Percentiles rank a stretch among this genome's conserved stretches.
Evolutionary conservation across 1,140 invertebrate genomes (phyloP).

Genomic region (Arctopsyche grandis): DNA sequence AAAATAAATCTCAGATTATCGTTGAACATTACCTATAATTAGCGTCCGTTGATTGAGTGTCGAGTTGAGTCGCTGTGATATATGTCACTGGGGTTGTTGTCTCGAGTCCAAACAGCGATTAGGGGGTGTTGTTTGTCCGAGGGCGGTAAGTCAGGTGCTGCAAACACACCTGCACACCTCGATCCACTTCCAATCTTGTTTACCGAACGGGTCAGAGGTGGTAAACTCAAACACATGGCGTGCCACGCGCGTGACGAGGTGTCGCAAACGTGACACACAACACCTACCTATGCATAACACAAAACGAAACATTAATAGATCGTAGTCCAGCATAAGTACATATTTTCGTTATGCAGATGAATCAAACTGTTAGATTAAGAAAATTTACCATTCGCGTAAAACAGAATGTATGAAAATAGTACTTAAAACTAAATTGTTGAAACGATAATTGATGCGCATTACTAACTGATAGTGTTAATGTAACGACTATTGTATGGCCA

Average conservation of each 20-base stretch:
- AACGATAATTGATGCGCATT: too few relatives aligned
- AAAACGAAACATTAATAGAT: too few relatives aligned
- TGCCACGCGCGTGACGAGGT: slow-evolving; percentile 21
- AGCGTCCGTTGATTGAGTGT: neutral
- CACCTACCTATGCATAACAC: neutral
- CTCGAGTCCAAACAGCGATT: slow-evolving; percentile 9
- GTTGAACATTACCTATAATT: too few relatives aligned
- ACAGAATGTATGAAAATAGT: too few relatives aligned
- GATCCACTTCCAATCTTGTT: slow-evolving; percentile 41
- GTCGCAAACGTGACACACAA: neutral
- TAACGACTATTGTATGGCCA: too few relatives aligned
- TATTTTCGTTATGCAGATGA: too few relatives aligned
- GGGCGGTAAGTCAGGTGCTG: slow-evolving; percentile 35
- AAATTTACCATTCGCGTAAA: too few relatives aligned
- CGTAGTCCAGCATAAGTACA: too few relatives aligned
- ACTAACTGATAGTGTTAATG: too few relatives aligned
- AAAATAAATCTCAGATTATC: too few relatives aligned
- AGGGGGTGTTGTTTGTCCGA: slow-evolving; percentile 20
- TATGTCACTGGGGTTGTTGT: neutral
- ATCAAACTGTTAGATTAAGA: too few relatives aligned
- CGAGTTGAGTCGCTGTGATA: neutral
- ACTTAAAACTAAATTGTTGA: too few relatives aligned
- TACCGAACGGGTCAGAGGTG: slow-evolving; percentile 28
- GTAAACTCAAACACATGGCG: slow-evolving; percentile 21
- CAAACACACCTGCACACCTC: slow-evolving; percentile 31